phyloP scores from a whole-genome alignment of 2,797 vertebrate genomes.

The Myioborus miniatus region DNA sequence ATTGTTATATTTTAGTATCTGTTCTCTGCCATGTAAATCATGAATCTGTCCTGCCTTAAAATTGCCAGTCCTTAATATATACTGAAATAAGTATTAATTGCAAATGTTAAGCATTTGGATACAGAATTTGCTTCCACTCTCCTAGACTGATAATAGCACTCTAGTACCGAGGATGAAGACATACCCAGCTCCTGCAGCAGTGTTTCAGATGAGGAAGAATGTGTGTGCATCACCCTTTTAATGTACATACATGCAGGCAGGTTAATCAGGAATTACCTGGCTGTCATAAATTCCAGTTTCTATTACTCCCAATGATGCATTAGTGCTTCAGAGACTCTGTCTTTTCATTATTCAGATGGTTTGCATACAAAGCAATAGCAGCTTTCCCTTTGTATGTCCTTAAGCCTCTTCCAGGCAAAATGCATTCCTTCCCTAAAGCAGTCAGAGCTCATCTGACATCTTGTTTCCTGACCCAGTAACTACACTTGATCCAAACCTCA shows the following conservation, averaged over 20 bases:
- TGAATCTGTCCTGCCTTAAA: neutral
- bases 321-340: neutral
- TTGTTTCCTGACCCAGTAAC: neutral
- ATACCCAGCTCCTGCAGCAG: neutral
- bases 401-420: neutral
- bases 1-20: neutral
- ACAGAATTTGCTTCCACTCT: neutral
- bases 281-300: slow-evolving; percentile 25
- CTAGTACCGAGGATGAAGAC: neutral
- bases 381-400: neutral
- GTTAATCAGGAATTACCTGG: slow-evolving; percentile 54
- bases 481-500: neutral
- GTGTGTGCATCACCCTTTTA: neutral
- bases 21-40: neutral
- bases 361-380: neutral
- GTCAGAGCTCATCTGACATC: neutral
- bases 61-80: neutral
- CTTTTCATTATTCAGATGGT: slow-evolving; percentile 19
- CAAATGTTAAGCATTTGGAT: neutral
- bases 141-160: neutral
- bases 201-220: neutral
- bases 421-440: neutral
- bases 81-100: neutral
- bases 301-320: slow-evolving; percentile 3
- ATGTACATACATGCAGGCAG: neutral